Percentiles rank a stretch among this genome's conserved stretches.
Evolutionary conservation across 2,797 vertebrate species (phyloP).

Genomic region (Leptatherina wallacei): DNA sequence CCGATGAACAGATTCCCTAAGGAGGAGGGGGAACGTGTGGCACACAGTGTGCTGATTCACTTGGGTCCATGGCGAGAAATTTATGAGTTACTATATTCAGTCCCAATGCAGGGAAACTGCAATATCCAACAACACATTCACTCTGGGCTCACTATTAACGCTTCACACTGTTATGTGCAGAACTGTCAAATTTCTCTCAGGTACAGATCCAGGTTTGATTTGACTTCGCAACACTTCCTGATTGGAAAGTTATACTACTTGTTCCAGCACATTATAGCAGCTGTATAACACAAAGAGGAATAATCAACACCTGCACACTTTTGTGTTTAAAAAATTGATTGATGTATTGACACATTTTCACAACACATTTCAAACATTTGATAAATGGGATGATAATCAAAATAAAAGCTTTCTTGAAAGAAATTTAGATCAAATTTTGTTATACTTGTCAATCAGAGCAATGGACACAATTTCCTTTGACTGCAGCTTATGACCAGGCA

Average conservation of each 20-base stretch:
- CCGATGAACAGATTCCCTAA: constrained; percentile 61
- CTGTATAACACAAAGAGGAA: not conserved
- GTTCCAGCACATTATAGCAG: not conserved
- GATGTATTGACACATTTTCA: not conserved
- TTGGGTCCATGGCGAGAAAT: constrained; percentile 58
- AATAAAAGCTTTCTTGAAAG: not conserved
- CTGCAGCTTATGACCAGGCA: not conserved
- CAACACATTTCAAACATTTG: not conserved
- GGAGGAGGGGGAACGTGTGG: constrained; percentile 30
- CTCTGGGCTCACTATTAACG: not conserved
- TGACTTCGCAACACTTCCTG: not conserved
- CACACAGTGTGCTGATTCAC: constrained; percentile 67
- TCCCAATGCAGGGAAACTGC: constrained; percentile 44
- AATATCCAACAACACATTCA: constrained; percentile 26
- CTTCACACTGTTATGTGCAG: not conserved
- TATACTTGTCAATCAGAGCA: not conserved
- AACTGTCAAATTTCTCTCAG: constrained; percentile 4
- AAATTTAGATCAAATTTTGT: not conserved
- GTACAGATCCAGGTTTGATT: constrained; percentile 1
- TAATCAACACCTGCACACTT: not conserved
- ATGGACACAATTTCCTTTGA: not conserved
- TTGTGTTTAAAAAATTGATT: not conserved
- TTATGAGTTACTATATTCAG: constrained; percentile 67
- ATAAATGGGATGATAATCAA: not conserved
- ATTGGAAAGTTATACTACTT: not conserved